Conservation (phyloP, 2,113 vertebrate genomes). For the Ailuropoda melanoleuca region DNA sequence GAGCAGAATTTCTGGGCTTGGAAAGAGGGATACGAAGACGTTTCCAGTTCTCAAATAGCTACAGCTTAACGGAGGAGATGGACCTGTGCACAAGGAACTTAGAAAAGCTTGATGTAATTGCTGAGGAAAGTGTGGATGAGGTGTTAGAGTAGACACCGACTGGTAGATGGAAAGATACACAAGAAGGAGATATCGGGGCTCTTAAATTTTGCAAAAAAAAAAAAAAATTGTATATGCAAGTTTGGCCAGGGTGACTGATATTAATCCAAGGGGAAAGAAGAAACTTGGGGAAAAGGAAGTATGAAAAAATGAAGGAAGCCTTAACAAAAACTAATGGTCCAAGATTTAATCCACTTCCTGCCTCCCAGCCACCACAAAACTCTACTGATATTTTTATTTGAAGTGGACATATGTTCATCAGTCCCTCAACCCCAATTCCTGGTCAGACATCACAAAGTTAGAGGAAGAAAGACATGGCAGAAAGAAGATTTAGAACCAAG, state of each 20-base stretch:
- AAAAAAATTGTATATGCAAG: not conserved
- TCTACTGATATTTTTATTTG: not conserved
- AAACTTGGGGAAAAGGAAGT: not conserved
- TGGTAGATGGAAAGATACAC: not conserved
- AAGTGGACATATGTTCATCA: not conserved
- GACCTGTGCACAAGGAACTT: not conserved
- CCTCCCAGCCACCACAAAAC: not conserved
- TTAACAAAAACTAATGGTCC: not conserved
- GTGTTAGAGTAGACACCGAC: not conserved
- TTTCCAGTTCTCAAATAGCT: not conserved
- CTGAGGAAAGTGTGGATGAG: not conserved
- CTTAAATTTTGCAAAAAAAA: not conserved
- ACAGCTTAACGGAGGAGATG: not conserved
- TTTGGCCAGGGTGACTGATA: not conserved
- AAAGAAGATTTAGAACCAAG: conserved; percentile 20
- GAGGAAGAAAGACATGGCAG: not conserved
- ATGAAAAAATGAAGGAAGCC: not conserved
- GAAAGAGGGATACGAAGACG: not conserved
- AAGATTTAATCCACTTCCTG: not conserved
- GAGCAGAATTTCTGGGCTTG: not conserved
- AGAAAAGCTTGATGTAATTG: not conserved
- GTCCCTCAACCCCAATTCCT: not conserved
- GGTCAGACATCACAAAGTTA: not conserved
- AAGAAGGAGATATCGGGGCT: not conserved
- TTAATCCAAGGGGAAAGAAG: not conserved